Evolutionary conservation across 2,888 invertebrate genomes (phyloP), one percentile per base, ranked within the genome.

Genomic region (Nycteola revayana): DNA sequence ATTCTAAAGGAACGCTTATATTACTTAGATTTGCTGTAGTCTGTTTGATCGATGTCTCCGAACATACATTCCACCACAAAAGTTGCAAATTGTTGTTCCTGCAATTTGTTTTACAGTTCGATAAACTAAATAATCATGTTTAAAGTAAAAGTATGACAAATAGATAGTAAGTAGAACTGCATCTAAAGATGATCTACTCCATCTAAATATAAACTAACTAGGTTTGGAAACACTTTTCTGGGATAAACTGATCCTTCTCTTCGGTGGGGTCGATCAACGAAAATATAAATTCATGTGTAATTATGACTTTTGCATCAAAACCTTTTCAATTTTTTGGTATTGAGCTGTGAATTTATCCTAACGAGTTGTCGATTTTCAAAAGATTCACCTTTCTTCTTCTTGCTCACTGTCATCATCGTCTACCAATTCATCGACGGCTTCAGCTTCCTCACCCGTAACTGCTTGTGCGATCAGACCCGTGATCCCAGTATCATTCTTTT

Each of bases 381-480:
- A 9, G n/a, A 36, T 55, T 79, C 69, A 75, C 49, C 75, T 75
- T 34, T 77, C 67, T 50, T 72, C 60, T 14, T 62, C 69, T 25
- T 63, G 62, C 25, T 69, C 64, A 17, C 53, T 56, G 23, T 76
- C 71, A 7, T 76, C 71, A 7, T 74, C 74, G n/a, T 75, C 72
- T 32, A 72, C 72, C 3, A 75, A 48, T 11, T 75, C 70, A 28
- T 79, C 77, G 10, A 78, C 58, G 0, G 64, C 66, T 25, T 58
- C 45, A n/a, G 66, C 67, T 6, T 70, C 69, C 36, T 83, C 76
- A 36, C 77, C 78, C 7, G 82, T 80, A 26, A 85, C 75, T 23
- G 77, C 81, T 51, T 85, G 75, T 20, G 83, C 80, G 48, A 86
- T 65, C 29, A 86, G 42, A 21, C 86, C 82, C 9, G 82, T 83